Conservation (phyloP, 2,888 invertebrate genomes). For the Drosophila paramelanica region DNA sequence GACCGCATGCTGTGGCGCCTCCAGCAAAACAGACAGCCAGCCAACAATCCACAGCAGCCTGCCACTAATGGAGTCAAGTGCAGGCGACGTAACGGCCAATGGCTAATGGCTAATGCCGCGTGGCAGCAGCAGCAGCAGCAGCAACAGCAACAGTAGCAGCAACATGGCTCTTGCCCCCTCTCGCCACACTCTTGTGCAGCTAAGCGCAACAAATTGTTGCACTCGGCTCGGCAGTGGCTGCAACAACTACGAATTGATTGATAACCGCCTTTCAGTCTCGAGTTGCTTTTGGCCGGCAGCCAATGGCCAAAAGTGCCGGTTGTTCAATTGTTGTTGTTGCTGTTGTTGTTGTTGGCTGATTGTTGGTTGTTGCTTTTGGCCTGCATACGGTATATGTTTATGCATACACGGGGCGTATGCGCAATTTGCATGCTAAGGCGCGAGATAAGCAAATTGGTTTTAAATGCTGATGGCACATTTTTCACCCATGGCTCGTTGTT, state of each 20-base stretch:
- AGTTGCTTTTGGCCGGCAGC: slow-evolving; percentile 61
- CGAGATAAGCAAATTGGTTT: slow-evolving; percentile 64
- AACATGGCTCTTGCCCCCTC: neutral
- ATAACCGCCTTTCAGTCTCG: slow-evolving; percentile 67
- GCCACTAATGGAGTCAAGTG: slow-evolving; percentile 70
- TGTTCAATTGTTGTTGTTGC: slow-evolving; percentile 16
- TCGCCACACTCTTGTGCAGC: slow-evolving; percentile 52
- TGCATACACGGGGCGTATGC: slow-evolving; percentile 71
- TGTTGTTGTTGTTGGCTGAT: slow-evolving; percentile 13
- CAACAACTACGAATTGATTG: slow-evolving; percentile 63
- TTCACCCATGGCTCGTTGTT: slow-evolving; percentile 13
- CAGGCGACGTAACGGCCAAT: slow-evolving; percentile 62
- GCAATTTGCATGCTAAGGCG: slow-evolving; percentile 68
- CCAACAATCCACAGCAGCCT: slow-evolving; percentile 7
- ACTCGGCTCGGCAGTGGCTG: slow-evolving; percentile 25
- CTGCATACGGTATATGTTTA: slow-evolving; percentile 17
- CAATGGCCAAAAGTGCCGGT: slow-evolving; percentile 39
- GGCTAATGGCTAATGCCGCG: slow-evolving; percentile 50
- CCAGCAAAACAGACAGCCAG: slow-evolving; percentile 22
- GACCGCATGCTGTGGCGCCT: slow-evolving; percentile 65
- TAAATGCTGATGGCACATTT: slow-evolving; percentile 59
- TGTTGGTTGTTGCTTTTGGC: slow-evolving; percentile 8
- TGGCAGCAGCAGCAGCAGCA: slow-evolving; percentile 20
- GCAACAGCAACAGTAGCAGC: slow-evolving; percentile 20
- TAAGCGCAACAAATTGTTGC: slow-evolving; percentile 80